Conservation (phyloP, 2,113 vertebrate species). For the Epinephelus lanceolatus region DNA sequence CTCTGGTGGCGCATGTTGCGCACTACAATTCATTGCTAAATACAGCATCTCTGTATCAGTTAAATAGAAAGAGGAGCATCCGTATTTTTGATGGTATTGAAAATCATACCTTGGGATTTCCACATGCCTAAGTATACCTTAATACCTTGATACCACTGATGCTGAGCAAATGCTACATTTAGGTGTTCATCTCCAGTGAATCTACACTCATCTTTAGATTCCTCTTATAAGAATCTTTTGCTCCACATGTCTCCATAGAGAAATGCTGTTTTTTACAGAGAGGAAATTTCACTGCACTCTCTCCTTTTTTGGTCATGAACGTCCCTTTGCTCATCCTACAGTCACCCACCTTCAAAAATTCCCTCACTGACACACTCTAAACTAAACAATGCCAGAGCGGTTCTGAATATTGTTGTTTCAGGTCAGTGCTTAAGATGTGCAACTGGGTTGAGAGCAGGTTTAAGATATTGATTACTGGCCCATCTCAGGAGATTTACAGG, state of each 20-base stretch:
- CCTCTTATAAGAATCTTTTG: background rate
- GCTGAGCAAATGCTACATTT: background rate
- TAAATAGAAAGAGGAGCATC: too few species aligned
- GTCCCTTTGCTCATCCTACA: slow-evolving; percentile 6
- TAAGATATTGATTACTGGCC: slow-evolving; percentile 35
- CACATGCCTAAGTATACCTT: too few species aligned
- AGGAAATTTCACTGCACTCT: background rate
- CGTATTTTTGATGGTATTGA: too few species aligned
- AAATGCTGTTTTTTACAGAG: background rate
- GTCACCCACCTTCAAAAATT: background rate
- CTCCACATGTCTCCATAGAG: background rate
- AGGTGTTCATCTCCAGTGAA: background rate
- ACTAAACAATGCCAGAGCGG: background rate
- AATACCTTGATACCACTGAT: too few species aligned
- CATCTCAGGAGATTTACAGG: background rate
- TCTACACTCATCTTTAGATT: background rate
- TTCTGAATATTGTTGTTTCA: background rate
- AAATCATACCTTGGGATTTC: too few species aligned
- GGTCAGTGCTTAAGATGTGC: background rate
- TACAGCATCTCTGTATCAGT: too few species aligned
- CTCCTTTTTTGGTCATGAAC: background rate
- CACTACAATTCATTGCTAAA: too few species aligned
- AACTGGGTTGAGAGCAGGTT: slow-evolving; percentile 3
- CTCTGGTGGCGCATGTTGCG: too few species aligned
- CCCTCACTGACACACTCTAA: background rate